A percentile compares a stretch with the other conserved stretches of the same genome.
Evolutionary conservation across 2,888 invertebrate species (phyloP).

Genomic region (Lamellibrachia satsuma): DNA sequence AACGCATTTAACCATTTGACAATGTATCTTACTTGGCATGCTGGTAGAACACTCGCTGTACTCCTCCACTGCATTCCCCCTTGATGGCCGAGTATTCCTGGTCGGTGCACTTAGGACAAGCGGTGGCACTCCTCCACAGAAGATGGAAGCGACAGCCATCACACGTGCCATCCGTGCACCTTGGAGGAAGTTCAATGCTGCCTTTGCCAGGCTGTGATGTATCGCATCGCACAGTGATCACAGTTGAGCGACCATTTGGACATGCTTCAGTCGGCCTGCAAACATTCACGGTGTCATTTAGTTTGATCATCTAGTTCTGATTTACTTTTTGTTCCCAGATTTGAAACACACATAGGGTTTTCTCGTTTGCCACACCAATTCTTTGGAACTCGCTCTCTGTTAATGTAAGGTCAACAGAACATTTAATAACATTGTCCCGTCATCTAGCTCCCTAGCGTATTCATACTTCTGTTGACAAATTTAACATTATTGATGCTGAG

Average conservation of each 20-base stretch:
- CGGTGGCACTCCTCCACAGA: conserved; percentile 67
- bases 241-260: conserved; percentile 69
- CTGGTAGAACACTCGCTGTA: conserved; percentile 69
- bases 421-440: no score
- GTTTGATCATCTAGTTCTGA: no score
- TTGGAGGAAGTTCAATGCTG: conserved; percentile 64
- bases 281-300: background rate
- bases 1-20: background rate
- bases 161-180: conserved; percentile 72
- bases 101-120: conserved; percentile 70
- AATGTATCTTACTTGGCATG: conserved; percentile 51
- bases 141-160: conserved; percentile 73
- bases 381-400: no score
- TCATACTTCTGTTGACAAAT: no score
- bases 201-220: conserved; percentile 56
- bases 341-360: no score
- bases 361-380: no score
- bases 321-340: no score
- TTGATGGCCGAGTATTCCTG: conserved; percentile 63
- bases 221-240: conserved; percentile 70
- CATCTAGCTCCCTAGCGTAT: no score
- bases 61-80: conserved; percentile 70
- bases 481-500: no score
- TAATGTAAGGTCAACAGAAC: no score
- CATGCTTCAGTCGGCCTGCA: conserved; percentile 67